Percentiles rank a stretch among this genome's conserved stretches.
Evolutionary conservation across 2,113 vertebrate species (phyloP).

Genomic region (Baryphthengus martii): DNA sequence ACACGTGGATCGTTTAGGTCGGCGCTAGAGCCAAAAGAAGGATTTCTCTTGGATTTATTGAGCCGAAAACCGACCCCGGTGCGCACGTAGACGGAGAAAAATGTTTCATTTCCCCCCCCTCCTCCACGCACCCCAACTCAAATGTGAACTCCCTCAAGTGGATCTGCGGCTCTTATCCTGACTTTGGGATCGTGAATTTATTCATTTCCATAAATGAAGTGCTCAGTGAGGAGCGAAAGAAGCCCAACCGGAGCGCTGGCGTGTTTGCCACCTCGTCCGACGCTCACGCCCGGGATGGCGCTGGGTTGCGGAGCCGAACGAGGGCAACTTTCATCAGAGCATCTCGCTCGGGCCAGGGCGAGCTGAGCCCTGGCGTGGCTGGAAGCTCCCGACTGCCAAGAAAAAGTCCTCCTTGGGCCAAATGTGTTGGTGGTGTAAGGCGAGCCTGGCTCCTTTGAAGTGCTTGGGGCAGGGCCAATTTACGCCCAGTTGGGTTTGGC

Average conservation of each 20-base stretch:
- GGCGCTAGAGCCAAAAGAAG: neutral
- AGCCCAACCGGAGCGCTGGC: neutral
- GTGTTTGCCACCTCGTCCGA: neutral
- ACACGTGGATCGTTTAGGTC: neutral
- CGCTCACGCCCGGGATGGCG: neutral
- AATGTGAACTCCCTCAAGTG: neutral
- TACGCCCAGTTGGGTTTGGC: neutral
- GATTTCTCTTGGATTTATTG: neutral
- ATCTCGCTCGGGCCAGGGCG: neutral
- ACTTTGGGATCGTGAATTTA: neutral
- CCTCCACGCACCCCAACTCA: neutral
- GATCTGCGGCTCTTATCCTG: neutral
- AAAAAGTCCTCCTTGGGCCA: neutral
- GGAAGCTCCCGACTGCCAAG: neutral
- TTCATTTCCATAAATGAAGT: neutral
- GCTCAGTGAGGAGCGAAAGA: neutral
- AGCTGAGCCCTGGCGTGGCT: neutral
- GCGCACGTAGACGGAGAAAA: neutral
- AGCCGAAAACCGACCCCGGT: neutral
- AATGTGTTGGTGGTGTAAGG: neutral
- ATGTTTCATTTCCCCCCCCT: neutral
- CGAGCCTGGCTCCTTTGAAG: neutral
- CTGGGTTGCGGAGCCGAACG: neutral
- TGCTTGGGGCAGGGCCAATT: neutral
- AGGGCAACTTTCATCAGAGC: neutral